Evolutionary conservation across 2,797 vertebrate species (phyloP), one percentile per base, ranked within the genome.

Genomic region (Lemur catta): DNA sequence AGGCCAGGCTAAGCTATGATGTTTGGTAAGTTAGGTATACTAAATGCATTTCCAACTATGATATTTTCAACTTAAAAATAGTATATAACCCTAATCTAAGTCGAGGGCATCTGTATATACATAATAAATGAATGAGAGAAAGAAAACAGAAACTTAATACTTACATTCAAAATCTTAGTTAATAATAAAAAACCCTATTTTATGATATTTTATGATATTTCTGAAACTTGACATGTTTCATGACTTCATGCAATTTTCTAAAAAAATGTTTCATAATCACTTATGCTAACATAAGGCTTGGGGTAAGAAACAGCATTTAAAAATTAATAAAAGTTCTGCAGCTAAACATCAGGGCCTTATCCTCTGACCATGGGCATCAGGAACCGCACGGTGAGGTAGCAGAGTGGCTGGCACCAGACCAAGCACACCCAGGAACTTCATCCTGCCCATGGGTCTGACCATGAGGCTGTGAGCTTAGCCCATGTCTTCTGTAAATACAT

Each of bases 361-460:
- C 20, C 48, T 10, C 4, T 33, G 7, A 15, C 11, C 55, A 26
- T 6, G 63, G 35, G 33, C 0, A 2, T 50, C 41, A 43, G 41
- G 17, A 78, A 11, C 63, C 20, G 48, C 74, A 71, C 0, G 41
- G 71, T 14, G 10, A 41, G 38, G 41, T 4, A 7, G 30, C 18
- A 59, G 17, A 14, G 38, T 0, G 24, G 22, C 12, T 38, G 35
- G 18, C 30, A n/a, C 6, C 17, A 41, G 41, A 22, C 22, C 13
- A 5, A 38, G 33, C 20, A 6, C 33, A 24, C 41, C 3, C 4
- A 41, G 67, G 28, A 26, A 4, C 9, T 11, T 8, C 26, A 43
- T 2, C 12, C 11, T 9, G 52, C 7, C 20, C 35, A 6, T 0
- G 3, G 24, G 3, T 33, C n/a, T 28, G 18, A 7, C 63, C 33